Percentiles rank a stretch among this genome's conserved stretches.
Evolutionary conservation across 2,888 invertebrate genomes (phyloP).

Genomic region (Drosophila limbata): DNA sequence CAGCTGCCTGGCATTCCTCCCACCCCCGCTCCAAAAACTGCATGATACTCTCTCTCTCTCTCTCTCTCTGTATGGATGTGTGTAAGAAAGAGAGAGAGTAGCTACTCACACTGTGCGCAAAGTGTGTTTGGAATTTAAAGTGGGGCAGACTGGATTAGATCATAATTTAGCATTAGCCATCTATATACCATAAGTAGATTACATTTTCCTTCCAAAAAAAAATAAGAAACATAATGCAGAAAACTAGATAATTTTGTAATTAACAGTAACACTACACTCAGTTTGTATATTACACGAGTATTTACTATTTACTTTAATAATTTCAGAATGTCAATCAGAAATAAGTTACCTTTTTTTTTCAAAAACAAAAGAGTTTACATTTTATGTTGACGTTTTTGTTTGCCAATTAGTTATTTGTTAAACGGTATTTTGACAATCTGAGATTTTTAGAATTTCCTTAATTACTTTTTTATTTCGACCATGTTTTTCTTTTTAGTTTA

Average conservation of each 20-base stretch:
- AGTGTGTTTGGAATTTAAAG: conserved; percentile 48
- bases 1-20: conserved; percentile 7
- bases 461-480: too few species aligned
- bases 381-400: too few species aligned
- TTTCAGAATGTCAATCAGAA: neutral
- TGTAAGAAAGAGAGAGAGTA: neutral
- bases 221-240: neutral
- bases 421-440: too few species aligned
- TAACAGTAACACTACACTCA: neutral
- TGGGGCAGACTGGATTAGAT: conserved; percentile 41
- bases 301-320: neutral
- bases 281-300: too few species aligned
- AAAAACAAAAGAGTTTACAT: too few species aligned
- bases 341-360: too few species aligned
- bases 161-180: conserved; percentile 20
- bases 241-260: neutral
- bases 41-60: neutral
- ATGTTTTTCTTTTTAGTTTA: too few species aligned
- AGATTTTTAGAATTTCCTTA: too few species aligned
- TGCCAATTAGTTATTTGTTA: too few species aligned
- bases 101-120: conserved; percentile 38
- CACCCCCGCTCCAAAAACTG: conserved; percentile 13
- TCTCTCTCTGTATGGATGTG: neutral
- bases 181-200: neutral
- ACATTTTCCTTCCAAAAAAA: neutral